Conservation (phyloP, 2,888 invertebrate species). For the Timema podura region DNA sequence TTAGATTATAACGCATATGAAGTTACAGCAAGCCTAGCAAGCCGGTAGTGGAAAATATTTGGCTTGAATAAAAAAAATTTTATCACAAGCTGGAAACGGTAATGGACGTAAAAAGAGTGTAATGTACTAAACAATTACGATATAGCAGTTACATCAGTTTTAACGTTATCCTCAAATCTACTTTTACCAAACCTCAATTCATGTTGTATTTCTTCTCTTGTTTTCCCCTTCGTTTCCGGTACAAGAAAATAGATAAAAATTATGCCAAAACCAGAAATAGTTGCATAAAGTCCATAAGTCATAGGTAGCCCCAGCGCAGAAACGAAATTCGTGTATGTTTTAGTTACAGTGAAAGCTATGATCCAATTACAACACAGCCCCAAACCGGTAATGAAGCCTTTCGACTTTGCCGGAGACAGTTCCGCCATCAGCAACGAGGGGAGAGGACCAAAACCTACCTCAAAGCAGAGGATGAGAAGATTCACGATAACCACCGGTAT, state of each 20-base stretch:
- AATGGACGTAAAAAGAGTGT: too few relatives aligned
- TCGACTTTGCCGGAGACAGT: neutral
- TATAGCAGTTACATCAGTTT: too few relatives aligned
- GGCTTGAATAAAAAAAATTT: too few relatives aligned
- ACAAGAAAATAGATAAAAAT: slow-evolving; percentile 21
- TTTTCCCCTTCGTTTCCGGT: slow-evolving; percentile 23
- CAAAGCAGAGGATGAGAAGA: neutral
- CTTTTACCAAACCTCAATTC: slow-evolving; percentile 6
- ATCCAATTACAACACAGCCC: too few relatives aligned
- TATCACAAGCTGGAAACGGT: too few relatives aligned
- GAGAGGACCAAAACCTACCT: neutral
- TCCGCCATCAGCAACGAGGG: slow-evolving; percentile 4
- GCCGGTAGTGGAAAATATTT: too few relatives aligned
- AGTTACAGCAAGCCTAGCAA: too few relatives aligned
- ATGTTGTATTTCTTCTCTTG: slow-evolving; percentile 2
- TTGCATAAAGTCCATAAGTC: slow-evolving; percentile 22
- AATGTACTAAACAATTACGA: too few relatives aligned
- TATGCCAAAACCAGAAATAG: slow-evolving; percentile 17
- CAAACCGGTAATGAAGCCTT: neutral
- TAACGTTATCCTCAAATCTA: neutral
- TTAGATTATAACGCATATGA: too few relatives aligned
- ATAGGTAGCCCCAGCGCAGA: neutral
- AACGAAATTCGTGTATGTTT: slow-evolving; percentile 39
- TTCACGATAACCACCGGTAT: neutral
- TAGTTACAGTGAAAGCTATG: slow-evolving; percentile 53